phyloP scores from a whole-genome alignment of 2,113 vertebrate genomes.

The Cyrtonyx montezumae region DNA sequence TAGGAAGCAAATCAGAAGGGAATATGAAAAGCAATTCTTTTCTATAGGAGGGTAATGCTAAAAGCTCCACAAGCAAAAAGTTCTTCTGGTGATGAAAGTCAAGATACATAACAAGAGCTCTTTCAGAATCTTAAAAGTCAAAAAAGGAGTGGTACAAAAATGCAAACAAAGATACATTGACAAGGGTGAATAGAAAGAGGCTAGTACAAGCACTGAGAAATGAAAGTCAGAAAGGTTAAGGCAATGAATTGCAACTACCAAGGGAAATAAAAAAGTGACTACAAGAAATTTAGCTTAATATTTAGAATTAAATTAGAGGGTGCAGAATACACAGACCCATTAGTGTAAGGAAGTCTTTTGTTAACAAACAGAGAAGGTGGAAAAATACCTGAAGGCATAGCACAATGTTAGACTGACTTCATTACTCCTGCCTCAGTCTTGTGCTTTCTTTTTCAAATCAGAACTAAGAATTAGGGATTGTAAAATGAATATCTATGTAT shows the following conservation, averaged over 20 bases:
- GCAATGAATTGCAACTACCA: background rate
- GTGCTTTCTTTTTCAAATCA: background rate
- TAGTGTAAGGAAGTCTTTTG: background rate
- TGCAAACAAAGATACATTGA: constrained; percentile 30
- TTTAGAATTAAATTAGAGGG: background rate
- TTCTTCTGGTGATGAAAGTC: constrained; percentile 23
- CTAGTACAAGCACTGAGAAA: background rate
- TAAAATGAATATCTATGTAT: background rate
- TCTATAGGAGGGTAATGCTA: background rate
- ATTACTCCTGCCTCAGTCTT: background rate
- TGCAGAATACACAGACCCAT: background rate
- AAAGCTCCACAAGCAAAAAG: constrained; percentile 13
- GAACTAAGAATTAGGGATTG: background rate
- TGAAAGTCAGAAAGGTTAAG: background rate
- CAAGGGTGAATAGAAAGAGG: background rate
- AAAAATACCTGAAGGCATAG: background rate
- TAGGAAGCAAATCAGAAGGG: background rate
- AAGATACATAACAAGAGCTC: background rate
- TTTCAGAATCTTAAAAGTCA: background rate
- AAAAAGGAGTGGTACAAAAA: constrained; percentile 1
- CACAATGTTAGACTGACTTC: background rate
- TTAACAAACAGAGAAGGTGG: background rate
- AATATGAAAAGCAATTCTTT: constrained; percentile 12
- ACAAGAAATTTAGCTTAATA: background rate
- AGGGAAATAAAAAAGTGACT: background rate